Conservation (phyloP, 2,113 vertebrate genomes). For the Ciconia boyciana region DNA sequence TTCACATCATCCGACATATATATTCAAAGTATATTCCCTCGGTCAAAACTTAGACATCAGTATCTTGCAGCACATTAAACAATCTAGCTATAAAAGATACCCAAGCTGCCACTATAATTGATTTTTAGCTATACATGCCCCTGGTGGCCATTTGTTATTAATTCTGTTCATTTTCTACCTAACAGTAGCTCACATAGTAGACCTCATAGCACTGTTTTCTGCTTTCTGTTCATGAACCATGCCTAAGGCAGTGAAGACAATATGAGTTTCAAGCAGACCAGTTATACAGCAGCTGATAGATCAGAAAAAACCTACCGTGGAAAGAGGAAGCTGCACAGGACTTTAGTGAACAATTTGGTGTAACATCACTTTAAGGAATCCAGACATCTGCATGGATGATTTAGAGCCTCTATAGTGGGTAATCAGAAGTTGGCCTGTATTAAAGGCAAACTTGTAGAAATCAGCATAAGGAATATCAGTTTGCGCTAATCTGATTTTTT, state of each 20-base stretch:
- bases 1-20: accelerated
- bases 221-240: neutral
- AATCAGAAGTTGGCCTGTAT: neutral
- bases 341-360: neutral
- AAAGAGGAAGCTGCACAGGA: neutral
- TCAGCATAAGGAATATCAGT: neutral
- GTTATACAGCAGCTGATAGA: neutral
- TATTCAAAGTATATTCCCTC: neutral
- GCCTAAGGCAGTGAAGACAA: neutral
- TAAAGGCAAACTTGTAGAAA: neutral
- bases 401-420: neutral
- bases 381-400: neutral
- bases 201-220: neutral
- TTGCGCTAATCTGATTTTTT: neutral
- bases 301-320: neutral
- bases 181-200: neutral
- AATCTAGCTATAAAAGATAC: neutral
- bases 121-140: neutral
- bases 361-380: neutral
- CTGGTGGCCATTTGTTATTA: neutral
- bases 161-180: neutral
- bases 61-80: neutral
- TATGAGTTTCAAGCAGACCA: neutral
- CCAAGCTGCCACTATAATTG: neutral
- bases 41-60: neutral